These are phyloP conservation scores for Aplysina aerophoba DNA, from an alignment of 37 sponge, comb jelly and placozoan species.

Conservation along the genomic window DNA sequence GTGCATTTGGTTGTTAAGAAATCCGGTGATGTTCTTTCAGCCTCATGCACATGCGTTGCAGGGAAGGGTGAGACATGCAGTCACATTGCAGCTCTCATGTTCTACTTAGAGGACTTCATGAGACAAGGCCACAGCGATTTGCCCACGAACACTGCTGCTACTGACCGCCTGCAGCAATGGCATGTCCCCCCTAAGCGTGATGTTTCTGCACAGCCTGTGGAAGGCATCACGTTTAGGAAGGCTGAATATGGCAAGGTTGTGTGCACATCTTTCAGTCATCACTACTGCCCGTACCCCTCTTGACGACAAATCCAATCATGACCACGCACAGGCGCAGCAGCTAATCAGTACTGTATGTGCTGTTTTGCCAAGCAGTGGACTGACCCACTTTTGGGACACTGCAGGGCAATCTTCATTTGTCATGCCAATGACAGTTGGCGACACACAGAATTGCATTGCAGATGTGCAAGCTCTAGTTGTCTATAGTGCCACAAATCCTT, in stretches of 20 bases:
- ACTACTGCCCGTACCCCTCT: no score
- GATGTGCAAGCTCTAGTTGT: no score
- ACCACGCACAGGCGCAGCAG: no score
- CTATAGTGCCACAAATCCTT: no score
- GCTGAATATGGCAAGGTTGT: constrained; percentile 6
- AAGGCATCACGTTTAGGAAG: neutral
- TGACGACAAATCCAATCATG: no score
- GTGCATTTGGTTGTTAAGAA: neutral
- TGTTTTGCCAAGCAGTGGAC: no score
- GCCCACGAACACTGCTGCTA: neutral
- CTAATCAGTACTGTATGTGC: no score
- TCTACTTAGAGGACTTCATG: constrained; percentile 4
- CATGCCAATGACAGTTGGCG: no score
- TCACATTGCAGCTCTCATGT: neutral
- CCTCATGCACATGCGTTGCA: neutral
- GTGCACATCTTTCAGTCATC: no score
- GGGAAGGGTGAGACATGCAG: constrained; percentile 24
- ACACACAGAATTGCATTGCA: no score
- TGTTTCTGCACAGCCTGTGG: neutral
- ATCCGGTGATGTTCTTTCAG: neutral
- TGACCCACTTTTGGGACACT: no score
- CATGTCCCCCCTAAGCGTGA: constrained; percentile 3
- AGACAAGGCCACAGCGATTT: neutral
- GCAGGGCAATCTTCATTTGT: no score
- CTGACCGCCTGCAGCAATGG: neutral